Conservation (phyloP, 2,888 invertebrate genomes). For the Volucella inanis region DNA sequence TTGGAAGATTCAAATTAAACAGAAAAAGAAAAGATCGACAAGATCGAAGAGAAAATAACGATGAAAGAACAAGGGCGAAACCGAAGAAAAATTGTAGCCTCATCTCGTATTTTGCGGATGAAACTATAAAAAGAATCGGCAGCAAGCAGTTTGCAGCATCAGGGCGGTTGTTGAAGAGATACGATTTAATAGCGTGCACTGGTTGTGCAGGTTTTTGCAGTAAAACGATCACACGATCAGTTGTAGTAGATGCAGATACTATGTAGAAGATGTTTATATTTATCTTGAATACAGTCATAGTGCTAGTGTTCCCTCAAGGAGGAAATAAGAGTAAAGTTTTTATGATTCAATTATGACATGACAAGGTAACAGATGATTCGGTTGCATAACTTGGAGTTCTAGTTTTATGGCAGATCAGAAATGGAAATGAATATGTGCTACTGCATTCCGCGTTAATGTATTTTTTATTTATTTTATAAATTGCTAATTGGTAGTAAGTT, state of each 20-base stretch:
- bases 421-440: background rate
- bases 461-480: conserved; percentile 1
- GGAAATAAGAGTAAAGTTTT: background rate
- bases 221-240: conserved; percentile 29
- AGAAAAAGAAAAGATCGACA: conserved; percentile 14
- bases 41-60: background rate
- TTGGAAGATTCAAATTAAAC: conserved; percentile 36
- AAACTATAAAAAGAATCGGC: conserved; percentile 49
- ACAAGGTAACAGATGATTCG: conserved; percentile 52
- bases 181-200: conserved; percentile 16
- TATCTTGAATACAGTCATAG: background rate
- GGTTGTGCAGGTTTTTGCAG: conserved; percentile 27
- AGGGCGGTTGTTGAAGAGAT: conserved; percentile 25
- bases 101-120: background rate
- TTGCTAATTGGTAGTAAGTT: background rate
- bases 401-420: conserved; percentile 15
- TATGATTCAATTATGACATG: conserved; percentile 39
- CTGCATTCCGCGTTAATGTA: background rate
- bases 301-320: background rate
- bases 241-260: conserved; percentile 16
- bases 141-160: conserved; percentile 20
- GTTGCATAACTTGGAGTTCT: conserved; percentile 26
- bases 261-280: conserved; percentile 2
- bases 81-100: too few relatives aligned
- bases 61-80: background rate